Conservation (phyloP, 2,888 invertebrate species). For the Tetranychus truncatus region DNA sequence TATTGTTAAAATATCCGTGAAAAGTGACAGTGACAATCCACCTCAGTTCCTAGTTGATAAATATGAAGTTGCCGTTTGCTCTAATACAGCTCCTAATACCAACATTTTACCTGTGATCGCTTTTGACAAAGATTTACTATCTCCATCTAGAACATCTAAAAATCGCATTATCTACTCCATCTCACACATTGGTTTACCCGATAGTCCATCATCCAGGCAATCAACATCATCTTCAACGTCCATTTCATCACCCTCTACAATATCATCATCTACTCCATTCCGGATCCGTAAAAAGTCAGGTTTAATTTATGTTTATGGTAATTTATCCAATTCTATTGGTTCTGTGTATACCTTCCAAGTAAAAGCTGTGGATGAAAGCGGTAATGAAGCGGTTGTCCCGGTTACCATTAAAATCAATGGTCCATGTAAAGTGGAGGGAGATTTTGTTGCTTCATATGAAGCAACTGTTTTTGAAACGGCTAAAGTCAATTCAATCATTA, state of each 20-base stretch:
- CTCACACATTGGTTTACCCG: neutral
- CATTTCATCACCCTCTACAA: neutral
- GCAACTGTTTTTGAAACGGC: slow-evolving; percentile 80
- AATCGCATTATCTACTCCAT: neutral
- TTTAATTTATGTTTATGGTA: neutral
- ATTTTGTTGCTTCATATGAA: neutral
- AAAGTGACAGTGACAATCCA: slow-evolving; percentile 74
- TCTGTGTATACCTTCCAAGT: neutral
- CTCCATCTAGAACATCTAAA: neutral
- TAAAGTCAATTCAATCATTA: slow-evolving; percentile 63
- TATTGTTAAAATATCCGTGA: slow-evolving; percentile 48
- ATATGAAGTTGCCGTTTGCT: slow-evolving; percentile 66
- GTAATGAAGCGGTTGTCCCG: neutral
- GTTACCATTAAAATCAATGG: slow-evolving; percentile 38
- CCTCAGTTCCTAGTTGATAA: slow-evolving; percentile 74
- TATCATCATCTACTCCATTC: neutral
- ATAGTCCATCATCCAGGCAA: neutral
- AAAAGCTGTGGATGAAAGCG: neutral
- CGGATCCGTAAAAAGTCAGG: neutral
- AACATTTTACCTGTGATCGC: slow-evolving; percentile 51
- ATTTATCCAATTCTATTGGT: neutral
- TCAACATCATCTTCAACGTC: neutral
- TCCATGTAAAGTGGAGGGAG: neutral
- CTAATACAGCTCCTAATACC: slow-evolving; percentile 66
- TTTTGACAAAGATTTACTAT: slow-evolving; percentile 64